phyloP scores from a whole-genome alignment of 1,140 invertebrate species.

The Chironomus striatipennis region DNA sequence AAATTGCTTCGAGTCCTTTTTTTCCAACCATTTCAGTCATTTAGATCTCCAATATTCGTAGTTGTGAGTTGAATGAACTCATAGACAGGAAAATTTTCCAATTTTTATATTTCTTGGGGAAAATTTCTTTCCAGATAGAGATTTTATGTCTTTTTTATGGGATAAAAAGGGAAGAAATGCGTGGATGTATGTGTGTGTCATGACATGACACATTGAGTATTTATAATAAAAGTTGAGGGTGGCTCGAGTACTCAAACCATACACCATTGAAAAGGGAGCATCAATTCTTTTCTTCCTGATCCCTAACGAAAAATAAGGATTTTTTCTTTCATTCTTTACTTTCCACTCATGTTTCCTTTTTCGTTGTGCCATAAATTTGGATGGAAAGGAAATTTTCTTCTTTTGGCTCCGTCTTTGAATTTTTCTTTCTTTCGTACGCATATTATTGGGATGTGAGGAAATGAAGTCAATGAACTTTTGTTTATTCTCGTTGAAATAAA shows the following conservation, averaged over 20 bases:
- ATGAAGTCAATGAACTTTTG: constrained; percentile 1
- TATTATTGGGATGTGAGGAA: background rate
- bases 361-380: background rate
- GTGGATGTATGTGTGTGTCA: background rate
- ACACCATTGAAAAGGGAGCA: background rate
- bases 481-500: background rate
- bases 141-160: no score
- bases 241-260: background rate
- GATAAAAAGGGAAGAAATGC: no score
- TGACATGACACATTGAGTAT: no score
- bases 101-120: background rate
- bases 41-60: background rate
- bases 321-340: background rate
- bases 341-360: background rate
- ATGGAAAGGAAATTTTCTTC: background rate
- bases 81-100: background rate
- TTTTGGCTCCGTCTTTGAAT: background rate
- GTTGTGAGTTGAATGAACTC: constrained; percentile 20
- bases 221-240: background rate
- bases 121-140: no score
- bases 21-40: constrained; percentile 16
- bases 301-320: constrained; percentile 2
- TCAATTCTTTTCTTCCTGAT: background rate
- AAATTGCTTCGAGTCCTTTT: background rate
- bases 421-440: no score